phyloP scores from a whole-genome alignment of 2,888 invertebrate genomes.

The Monochamus alternatus region DNA sequence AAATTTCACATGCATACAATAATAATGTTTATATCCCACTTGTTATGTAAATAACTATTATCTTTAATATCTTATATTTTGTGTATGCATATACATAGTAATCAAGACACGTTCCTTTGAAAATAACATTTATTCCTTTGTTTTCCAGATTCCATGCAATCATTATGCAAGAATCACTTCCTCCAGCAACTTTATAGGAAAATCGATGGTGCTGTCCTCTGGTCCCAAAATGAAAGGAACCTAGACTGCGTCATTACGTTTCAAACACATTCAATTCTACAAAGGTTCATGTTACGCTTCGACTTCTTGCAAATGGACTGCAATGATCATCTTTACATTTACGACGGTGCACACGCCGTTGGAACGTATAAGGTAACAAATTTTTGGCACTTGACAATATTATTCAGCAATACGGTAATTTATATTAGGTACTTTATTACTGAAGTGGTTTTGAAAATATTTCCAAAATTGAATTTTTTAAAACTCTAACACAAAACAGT shows the following conservation, averaged over 20 bases:
- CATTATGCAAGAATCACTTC: conserved; percentile 91
- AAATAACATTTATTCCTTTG: conserved; percentile 49
- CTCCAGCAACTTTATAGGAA: conserved; percentile 91
- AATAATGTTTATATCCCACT: too few species aligned
- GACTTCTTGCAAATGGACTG: conserved; percentile 93
- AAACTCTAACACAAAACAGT: too few species aligned
- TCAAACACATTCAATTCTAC: conserved; percentile 94
- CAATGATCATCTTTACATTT: conserved; percentile 94
- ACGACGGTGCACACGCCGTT: conserved; percentile 93
- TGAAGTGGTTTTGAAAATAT: too few species aligned
- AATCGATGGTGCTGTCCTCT: conserved; percentile 92
- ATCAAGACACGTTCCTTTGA: not conserved
- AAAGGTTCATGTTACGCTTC: conserved; percentile 95
- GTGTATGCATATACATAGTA: too few species aligned
- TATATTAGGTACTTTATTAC: too few species aligned
- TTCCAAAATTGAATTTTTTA: too few species aligned
- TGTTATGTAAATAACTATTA: too few species aligned
- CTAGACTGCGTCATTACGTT: conserved; percentile 94
- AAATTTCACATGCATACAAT: too few species aligned
- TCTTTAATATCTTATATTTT: too few species aligned
- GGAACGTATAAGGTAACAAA: conserved; percentile 83
- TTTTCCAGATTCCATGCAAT: conserved; percentile 90
- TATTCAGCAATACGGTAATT: too few species aligned
- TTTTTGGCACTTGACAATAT: too few species aligned
- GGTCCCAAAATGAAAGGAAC: conserved; percentile 92